Base-by-base conservation (phyloP, 1,140 invertebrate genomes). In the Popillia japonica region DNA sequence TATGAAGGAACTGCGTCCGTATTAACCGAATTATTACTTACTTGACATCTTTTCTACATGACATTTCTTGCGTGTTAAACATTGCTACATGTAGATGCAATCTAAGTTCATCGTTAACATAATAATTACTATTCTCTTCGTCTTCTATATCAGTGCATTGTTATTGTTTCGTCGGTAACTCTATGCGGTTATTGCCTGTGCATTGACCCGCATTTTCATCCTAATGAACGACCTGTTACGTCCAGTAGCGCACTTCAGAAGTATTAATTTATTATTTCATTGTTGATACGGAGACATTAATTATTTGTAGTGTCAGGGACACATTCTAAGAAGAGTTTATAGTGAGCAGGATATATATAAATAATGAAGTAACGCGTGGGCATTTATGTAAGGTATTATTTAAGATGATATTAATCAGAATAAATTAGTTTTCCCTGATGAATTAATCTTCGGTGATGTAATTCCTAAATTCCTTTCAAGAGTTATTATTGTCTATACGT, bases 241-340 rank as follows among this genome's bases (percentile, higher is more conserved):
- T 68, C 20, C 61, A 68, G 61, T 68, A 68, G 61, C 61, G 61
- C 22, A 68, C 61, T 68, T 68, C 22, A 27, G 27, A 68, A 27
- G 61, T 68, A 20, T 68, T 68, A 68, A 68, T 68, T 68, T 68
- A 68, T 68, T 68, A 68, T 68, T 68, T 68, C 61, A 68, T 68
- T 68, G 61, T 68, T 68, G 61, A 34, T 22, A 68, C 22, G 61
- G 7, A 68, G 22, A 22, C 61, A 68, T 68, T 68, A 23, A 68
- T 68, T 68, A 68, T 68, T 34, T 22, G 22, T 11, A 68, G 61
- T 22, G 61, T 68, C 61, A 68, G 61, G 61, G 61, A 68, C 61
- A 34, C 10, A 20, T 55, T 55, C 61, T 10, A 34, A 23, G 61
- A 68, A 27, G 61, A 34, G 22, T 34, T 68, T 68, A 68, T 3